Evolutionary conservation across 1,140 invertebrate species (phyloP).

Genomic region (Glossosoma conforme): DNA sequence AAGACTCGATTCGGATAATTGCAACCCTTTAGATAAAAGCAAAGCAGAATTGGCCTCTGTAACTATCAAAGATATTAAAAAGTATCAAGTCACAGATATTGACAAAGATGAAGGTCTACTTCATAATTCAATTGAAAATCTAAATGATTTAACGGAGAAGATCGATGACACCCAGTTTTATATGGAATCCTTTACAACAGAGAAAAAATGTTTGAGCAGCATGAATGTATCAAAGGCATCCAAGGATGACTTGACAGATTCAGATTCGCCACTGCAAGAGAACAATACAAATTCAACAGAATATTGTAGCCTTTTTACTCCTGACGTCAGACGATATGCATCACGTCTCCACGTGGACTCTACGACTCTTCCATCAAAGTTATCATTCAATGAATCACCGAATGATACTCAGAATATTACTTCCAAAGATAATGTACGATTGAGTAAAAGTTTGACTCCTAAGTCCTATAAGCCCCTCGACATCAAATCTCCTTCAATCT

Average conservation of each 20-base stretch:
- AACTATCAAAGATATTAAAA: slow-evolving; percentile 16
- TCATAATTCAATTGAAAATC: no score
- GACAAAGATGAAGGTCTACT: slow-evolving; percentile 11
- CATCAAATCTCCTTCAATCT: slow-evolving; percentile 44
- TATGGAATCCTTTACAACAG: neutral
- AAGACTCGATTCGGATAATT: no score
- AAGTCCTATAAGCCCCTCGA: slow-evolving; percentile 47
- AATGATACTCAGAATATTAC: slow-evolving; percentile 1
- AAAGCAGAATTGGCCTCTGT: neutral
- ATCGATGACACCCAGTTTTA: slow-evolving; percentile 1
- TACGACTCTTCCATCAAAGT: slow-evolving; percentile 2
- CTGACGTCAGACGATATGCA: slow-evolving; percentile 32
- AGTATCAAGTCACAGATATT: slow-evolving; percentile 24
- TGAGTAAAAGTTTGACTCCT: slow-evolving; percentile 45
- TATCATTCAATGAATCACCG: slow-evolving; percentile 6
- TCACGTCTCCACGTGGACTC: neutral
- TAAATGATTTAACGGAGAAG: no score
- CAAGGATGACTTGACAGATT: slow-evolving; percentile 3
- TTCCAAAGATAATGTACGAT: slow-evolving; percentile 17
- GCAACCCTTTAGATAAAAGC: no score
- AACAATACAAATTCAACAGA: slow-evolving; percentile 48
- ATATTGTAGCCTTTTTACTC: slow-evolving; percentile 46
- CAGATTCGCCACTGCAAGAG: slow-evolving; percentile 1
- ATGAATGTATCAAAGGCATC: neutral
- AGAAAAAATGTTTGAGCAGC: no score